These are phyloP conservation scores for Busseola fusca DNA, from an alignment of 2,888 invertebrate species.

Conservation along the genomic window DNA sequence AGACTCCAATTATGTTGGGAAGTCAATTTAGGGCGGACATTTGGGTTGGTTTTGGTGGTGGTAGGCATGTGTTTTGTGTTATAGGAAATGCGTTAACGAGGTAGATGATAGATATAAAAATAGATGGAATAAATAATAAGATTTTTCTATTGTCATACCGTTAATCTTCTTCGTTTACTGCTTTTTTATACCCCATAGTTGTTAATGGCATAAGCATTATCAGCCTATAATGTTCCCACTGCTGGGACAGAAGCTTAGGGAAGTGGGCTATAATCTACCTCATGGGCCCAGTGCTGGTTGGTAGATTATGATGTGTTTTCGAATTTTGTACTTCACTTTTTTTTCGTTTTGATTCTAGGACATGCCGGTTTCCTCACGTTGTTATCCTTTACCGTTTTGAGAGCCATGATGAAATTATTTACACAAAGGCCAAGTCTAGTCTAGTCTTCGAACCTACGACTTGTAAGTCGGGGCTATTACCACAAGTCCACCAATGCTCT, in stretches of 20 bases:
- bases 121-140: not conserved
- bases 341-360: not conserved
- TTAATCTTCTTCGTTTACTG: not conserved
- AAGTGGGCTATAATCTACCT: not conserved
- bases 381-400: not conserved
- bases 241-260: not conserved
- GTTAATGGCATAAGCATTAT: not conserved
- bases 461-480: no score
- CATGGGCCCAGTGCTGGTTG: not conserved
- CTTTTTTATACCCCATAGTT: not conserved
- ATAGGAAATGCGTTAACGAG: not conserved
- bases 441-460: no score
- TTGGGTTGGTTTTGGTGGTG: not conserved
- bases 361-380: not conserved
- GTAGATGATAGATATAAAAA: not conserved
- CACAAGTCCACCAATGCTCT: no score
- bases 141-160: not conserved
- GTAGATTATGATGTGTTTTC: not conserved
- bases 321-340: not conserved
- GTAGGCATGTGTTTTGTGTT: not conserved
- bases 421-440: not conserved
- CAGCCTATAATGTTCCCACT: not conserved
- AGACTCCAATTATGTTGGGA: conserved; percentile 44
- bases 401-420: not conserved
- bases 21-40: conserved; percentile 32